phyloP scores from a whole-genome alignment of 2,113 vertebrate genomes.

The Opisthocomus hoazin region DNA sequence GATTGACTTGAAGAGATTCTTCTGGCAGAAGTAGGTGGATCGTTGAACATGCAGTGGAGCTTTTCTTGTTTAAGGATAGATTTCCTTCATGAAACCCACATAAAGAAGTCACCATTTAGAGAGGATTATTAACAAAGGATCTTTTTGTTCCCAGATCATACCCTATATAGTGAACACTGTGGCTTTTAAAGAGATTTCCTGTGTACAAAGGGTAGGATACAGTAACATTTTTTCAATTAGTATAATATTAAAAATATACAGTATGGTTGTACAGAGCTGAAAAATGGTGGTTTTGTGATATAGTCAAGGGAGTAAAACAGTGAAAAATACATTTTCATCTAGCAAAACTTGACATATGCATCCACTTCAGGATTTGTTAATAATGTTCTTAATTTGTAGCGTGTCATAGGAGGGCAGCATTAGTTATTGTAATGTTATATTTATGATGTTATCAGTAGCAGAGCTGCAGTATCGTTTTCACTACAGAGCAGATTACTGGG shows the following conservation, averaged over 20 bases:
- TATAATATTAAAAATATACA: not conserved
- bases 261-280: not conserved
- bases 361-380: slow-evolving; percentile 61
- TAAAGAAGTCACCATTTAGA: not conserved
- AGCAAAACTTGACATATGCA: slow-evolving; percentile 1
- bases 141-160: not conserved
- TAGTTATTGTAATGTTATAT: slow-evolving; percentile 44
- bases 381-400: slow-evolving; percentile 60
- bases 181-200: not conserved
- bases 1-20: not conserved
- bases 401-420: slow-evolving; percentile 53
- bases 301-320: slow-evolving; percentile 1
- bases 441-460: slow-evolving; percentile 33
- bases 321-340: slow-evolving; percentile 17
- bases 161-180: not conserved
- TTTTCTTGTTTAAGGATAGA: not conserved
- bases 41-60: not conserved
- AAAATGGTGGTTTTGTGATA: slow-evolving; percentile 7
- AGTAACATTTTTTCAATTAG: slow-evolving; percentile 9
- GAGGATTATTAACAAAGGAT: not conserved
- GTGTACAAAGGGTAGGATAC: not conserved
- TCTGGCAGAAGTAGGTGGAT: not conserved
- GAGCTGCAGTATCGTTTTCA: not conserved
- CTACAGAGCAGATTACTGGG: not conserved
- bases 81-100: not conserved